Conservation (phyloP, 2,113 vertebrate genomes). For the Catharus minimus region DNA sequence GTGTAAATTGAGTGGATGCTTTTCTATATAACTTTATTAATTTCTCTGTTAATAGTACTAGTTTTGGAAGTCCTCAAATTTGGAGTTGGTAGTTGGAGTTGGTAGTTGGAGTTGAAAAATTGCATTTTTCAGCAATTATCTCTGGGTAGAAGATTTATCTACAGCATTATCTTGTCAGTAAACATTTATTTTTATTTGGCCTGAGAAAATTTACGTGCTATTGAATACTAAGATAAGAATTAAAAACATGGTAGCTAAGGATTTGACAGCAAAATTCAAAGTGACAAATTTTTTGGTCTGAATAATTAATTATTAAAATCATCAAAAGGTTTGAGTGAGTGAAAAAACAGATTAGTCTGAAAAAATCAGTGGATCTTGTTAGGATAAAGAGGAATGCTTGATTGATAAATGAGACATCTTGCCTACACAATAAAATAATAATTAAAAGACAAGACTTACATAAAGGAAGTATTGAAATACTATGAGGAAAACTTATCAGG, state of each 20-base stretch:
- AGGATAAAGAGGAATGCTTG: neutral
- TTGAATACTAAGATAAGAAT: neutral
- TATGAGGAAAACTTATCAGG: neutral
- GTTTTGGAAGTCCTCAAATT: neutral
- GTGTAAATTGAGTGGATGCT: neutral
- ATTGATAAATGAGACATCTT: neutral
- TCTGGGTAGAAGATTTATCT: neutral
- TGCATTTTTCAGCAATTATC: neutral
- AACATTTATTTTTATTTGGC: neutral
- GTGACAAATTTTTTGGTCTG: neutral
- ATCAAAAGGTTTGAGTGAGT: neutral
- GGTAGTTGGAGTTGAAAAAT: neutral
- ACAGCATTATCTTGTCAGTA: neutral
- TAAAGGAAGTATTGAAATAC: neutral
- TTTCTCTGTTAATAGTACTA: neutral
- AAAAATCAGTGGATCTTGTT: neutral
- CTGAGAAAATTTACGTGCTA: neutral
- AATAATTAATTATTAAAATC: neutral
- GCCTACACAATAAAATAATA: neutral
- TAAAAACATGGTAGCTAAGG: neutral
- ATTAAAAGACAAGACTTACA: neutral
- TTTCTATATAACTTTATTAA: neutral
- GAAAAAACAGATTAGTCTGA: neutral
- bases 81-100: neutral
- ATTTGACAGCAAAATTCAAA: neutral